Conservation (phyloP, 2,797 vertebrate species). For the Gadopsis marmoratus region DNA sequence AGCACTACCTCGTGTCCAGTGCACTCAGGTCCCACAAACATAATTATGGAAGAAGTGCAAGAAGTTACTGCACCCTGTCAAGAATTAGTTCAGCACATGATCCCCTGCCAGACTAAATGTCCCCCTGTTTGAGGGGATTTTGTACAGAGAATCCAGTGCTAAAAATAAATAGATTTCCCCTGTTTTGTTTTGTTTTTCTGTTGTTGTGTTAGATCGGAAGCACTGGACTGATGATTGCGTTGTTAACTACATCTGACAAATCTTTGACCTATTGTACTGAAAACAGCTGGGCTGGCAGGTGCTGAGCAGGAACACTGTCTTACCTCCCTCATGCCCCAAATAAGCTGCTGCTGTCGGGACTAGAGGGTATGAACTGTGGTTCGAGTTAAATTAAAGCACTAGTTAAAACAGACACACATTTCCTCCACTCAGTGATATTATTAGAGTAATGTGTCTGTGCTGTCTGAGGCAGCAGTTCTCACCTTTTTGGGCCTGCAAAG, state of each 20-base stretch:
- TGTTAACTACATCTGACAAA: slow-evolving; percentile 25
- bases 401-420: slow-evolving; percentile 18
- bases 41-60: not conserved
- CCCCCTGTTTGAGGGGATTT: not conserved
- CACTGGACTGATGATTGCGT: slow-evolving; percentile 1
- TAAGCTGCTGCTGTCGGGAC: slow-evolving; percentile 58
- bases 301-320: slow-evolving; percentile 60
- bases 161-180: not conserved
- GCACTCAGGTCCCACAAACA: slow-evolving; percentile 5
- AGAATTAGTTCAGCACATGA: too few species aligned
- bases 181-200: not conserved
- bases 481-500: not conserved
- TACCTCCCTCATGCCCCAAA: slow-evolving; percentile 51
- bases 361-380: slow-evolving; percentile 11
- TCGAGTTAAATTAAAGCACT: slow-evolving; percentile 11
- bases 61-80: too few species aligned
- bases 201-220: not conserved
- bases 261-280: slow-evolving; percentile 64
- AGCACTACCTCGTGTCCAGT: not conserved
- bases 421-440: slow-evolving; percentile 6
- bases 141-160: not conserved
- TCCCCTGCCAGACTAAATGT: too few species aligned
- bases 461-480: not conserved
- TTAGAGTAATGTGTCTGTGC: not conserved
- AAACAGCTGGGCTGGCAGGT: slow-evolving; percentile 78